These are phyloP conservation scores for Crepidodera aurea DNA, from an alignment of 2,888 invertebrate genomes.

Conservation along the genomic window DNA sequence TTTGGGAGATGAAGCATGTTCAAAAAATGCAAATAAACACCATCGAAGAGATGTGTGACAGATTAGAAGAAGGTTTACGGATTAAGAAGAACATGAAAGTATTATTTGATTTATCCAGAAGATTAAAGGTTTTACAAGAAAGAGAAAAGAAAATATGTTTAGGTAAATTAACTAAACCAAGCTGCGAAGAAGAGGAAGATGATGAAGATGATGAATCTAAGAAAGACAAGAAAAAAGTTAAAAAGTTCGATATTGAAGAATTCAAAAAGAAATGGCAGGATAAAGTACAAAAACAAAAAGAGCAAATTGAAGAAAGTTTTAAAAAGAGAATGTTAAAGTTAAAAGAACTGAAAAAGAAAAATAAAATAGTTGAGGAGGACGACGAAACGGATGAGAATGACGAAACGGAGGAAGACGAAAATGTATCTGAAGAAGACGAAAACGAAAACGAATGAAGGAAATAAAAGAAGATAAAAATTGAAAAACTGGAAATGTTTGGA, in stretches of 20 bases:
- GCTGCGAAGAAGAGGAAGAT: slow-evolving; percentile 13
- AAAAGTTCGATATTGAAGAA: slow-evolving; percentile 40
- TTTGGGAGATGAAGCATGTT: slow-evolving; percentile 59
- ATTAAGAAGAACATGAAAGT: slow-evolving; percentile 60
- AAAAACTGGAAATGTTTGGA: not conserved
- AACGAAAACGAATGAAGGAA: slow-evolving; percentile 14
- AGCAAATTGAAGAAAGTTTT: slow-evolving; percentile 21
- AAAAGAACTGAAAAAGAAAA: slow-evolving; percentile 21
- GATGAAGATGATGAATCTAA: slow-evolving; percentile 17
- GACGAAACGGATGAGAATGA: slow-evolving; percentile 9
- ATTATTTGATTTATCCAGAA: slow-evolving; percentile 55
- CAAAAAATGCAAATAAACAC: slow-evolving; percentile 58
- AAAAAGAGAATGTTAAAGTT: slow-evolving; percentile 27
- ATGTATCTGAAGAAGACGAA: not conserved
- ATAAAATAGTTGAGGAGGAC: not conserved
- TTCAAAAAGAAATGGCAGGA: slow-evolving; percentile 42
- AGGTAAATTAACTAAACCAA: slow-evolving; percentile 11
- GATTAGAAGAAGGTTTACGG: slow-evolving; percentile 46
- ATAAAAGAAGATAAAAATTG: not conserved
- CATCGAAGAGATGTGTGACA: slow-evolving; percentile 56
- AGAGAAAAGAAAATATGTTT: slow-evolving; percentile 38
- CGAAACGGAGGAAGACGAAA: not conserved
- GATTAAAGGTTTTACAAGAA: slow-evolving; percentile 49
- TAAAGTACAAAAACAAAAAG: slow-evolving; percentile 39
- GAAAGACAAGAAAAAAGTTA: slow-evolving; percentile 36